Conservation (phyloP, 2,113 vertebrate genomes). For the Tilapia sparmanii region DNA sequence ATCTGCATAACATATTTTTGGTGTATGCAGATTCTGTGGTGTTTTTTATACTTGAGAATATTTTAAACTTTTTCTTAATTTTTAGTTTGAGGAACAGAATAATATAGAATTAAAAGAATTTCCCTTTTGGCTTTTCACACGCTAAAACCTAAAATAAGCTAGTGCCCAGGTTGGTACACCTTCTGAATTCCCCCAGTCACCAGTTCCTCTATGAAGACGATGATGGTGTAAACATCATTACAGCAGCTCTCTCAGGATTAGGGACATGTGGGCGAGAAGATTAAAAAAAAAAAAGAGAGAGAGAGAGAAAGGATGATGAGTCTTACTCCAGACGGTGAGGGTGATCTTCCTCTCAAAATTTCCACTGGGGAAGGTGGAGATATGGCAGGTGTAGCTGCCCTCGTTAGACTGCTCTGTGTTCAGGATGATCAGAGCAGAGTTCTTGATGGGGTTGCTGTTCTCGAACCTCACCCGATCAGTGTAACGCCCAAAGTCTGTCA, state of each 20-base stretch:
- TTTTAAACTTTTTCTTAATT: background rate
- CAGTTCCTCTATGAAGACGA: background rate
- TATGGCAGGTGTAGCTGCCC: conserved; percentile 66
- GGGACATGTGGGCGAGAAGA: background rate
- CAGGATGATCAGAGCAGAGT: conserved; percentile 62
- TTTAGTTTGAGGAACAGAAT: background rate
- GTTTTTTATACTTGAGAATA: background rate
- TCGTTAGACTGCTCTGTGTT: conserved; percentile 59
- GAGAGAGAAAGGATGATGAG: background rate
- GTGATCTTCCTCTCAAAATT: conserved; percentile 62
- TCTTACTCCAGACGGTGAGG: conserved; percentile 71
- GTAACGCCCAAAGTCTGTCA: conserved; percentile 61
- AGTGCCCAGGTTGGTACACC: background rate
- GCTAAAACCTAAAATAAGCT: background rate
- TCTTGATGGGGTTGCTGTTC: conserved; percentile 32
- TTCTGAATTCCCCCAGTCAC: background rate
- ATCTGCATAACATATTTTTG: background rate
- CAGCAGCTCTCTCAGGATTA: conserved; percentile 18
- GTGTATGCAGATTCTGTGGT: background rate
- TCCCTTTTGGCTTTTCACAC: background rate
- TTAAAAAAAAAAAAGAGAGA: background rate
- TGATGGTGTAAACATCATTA: conserved; percentile 3
- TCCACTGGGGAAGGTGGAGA: conserved; percentile 70
- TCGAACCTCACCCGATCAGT: conserved; percentile 57
- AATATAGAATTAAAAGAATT: background rate